phyloP scores from a whole-genome alignment of 2,888 invertebrate genomes.

The Dusona sp. region DNA sequence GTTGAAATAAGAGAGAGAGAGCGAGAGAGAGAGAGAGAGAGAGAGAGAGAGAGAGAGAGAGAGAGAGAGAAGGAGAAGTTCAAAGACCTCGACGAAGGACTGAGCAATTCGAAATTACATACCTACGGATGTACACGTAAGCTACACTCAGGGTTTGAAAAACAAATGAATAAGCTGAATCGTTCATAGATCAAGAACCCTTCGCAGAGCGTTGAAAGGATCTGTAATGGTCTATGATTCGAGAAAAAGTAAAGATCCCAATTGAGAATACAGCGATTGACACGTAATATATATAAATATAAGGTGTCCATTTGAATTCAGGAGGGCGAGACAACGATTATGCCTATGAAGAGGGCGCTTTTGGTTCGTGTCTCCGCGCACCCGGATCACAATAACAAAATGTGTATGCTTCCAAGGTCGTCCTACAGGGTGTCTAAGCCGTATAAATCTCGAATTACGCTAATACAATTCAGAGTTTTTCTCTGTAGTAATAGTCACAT shows the following conservation, averaged over 20 bases:
- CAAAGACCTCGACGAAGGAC: slow-evolving; percentile 36
- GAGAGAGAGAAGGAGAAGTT: slow-evolving; percentile 39
- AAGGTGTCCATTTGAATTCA: slow-evolving; percentile 33
- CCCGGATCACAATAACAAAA: slow-evolving; percentile 52
- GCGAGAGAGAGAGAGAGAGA: too few species aligned
- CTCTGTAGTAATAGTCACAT: slow-evolving; percentile 45
- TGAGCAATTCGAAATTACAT: background rate
- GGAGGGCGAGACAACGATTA: slow-evolving; percentile 35
- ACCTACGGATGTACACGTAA: background rate
- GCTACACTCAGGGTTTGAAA: slow-evolving; percentile 4
- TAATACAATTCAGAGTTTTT: slow-evolving; percentile 72
- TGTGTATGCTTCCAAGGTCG: slow-evolving; percentile 50
- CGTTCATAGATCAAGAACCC: slow-evolving; percentile 30
- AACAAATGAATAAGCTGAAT: slow-evolving; percentile 52
- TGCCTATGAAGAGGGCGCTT: slow-evolving; percentile 33
- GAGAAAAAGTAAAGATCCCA: slow-evolving; percentile 2
- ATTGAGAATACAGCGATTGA: slow-evolving; percentile 31
- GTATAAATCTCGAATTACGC: slow-evolving; percentile 72
- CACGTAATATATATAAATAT: slow-evolving; percentile 23
- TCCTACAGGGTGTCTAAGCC: slow-evolving; percentile 49
- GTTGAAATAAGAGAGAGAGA: too few species aligned
- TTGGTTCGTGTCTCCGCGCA: slow-evolving; percentile 32
- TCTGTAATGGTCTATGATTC: slow-evolving; percentile 30
- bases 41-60: too few species aligned
- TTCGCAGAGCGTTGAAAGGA: slow-evolving; percentile 21